These are phyloP conservation scores for Agrilus biguttatus DNA, from an alignment of 2,888 invertebrate genomes.

Conservation along the genomic window DNA sequence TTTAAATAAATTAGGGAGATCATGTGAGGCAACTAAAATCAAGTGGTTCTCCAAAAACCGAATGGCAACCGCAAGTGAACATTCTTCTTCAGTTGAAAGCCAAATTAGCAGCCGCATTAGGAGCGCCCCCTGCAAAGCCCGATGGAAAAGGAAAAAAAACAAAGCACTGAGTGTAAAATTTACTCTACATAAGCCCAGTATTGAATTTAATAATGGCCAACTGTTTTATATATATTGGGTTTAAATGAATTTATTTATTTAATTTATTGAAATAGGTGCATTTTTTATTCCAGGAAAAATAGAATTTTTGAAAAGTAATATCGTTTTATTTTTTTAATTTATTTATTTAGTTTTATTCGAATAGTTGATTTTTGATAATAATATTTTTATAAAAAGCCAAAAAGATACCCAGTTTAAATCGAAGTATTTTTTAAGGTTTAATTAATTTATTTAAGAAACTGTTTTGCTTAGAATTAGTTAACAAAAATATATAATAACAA, in stretches of 20 bases:
- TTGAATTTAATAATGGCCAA: background rate
- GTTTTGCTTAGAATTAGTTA: background rate
- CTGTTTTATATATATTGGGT: too few relatives aligned
- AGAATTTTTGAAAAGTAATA: too few relatives aligned
- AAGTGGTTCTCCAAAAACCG: constrained; percentile 56
- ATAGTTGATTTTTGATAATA: background rate
- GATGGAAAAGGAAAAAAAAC: constrained; percentile 21
- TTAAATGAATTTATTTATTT: too few relatives aligned
- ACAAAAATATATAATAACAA: constrained; percentile 2
- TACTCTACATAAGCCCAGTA: background rate
- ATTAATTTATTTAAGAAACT: too few relatives aligned
- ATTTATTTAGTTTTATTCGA: background rate
- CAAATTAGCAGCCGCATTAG: constrained; percentile 36
- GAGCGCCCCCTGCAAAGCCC: constrained; percentile 14
- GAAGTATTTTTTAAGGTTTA: too few relatives aligned
- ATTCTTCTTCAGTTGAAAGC: constrained; percentile 61
- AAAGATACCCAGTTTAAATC: background rate
- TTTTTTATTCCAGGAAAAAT: too few relatives aligned
- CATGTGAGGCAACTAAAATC: constrained; percentile 65
- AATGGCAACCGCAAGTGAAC: constrained; percentile 65
- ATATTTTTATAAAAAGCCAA: background rate
- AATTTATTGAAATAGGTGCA: too few relatives aligned
- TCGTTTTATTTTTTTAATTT: background rate
- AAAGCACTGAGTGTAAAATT: constrained; percentile 15
- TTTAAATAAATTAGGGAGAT: constrained; percentile 40